These are phyloP conservation scores for Ctenosaura bakeri DNA, from an alignment of 2,797 vertebrate genomes.

Conservation along the genomic window DNA sequence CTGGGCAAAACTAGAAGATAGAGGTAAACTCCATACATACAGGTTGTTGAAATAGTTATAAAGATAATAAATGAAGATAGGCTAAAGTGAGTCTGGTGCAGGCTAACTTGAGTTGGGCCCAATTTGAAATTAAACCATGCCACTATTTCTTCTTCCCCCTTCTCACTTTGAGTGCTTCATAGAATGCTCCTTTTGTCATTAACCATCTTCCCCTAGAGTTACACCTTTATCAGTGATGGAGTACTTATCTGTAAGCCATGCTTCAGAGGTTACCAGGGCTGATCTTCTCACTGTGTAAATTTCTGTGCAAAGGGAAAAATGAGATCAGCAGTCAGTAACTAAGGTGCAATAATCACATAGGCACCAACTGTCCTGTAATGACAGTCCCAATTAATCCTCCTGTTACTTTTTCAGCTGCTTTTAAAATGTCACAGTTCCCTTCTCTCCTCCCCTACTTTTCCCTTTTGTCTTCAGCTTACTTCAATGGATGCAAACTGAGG, in stretches of 20 bases:
- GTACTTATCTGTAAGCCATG: background rate
- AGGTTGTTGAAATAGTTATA: too few relatives aligned
- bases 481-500: too few relatives aligned
- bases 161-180: background rate
- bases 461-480: too few relatives aligned
- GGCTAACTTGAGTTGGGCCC: background rate
- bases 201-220: background rate
- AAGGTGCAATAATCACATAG: background rate
- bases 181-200: background rate
- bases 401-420: too few relatives aligned
- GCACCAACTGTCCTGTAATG: too few relatives aligned
- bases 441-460: too few relatives aligned
- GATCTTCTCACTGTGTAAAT: background rate
- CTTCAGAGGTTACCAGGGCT: background rate
- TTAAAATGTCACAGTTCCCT: too few relatives aligned
- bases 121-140: background rate
- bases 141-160: background rate
- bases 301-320: background rate
- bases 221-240: background rate
- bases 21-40: background rate
- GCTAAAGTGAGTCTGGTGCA: background rate
- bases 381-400: too few relatives aligned
- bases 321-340: background rate
- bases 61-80: background rate
- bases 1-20: background rate